These are phyloP conservation scores for Alitta virens DNA, from an alignment of 2,888 invertebrate species.

Conservation along the genomic window DNA sequence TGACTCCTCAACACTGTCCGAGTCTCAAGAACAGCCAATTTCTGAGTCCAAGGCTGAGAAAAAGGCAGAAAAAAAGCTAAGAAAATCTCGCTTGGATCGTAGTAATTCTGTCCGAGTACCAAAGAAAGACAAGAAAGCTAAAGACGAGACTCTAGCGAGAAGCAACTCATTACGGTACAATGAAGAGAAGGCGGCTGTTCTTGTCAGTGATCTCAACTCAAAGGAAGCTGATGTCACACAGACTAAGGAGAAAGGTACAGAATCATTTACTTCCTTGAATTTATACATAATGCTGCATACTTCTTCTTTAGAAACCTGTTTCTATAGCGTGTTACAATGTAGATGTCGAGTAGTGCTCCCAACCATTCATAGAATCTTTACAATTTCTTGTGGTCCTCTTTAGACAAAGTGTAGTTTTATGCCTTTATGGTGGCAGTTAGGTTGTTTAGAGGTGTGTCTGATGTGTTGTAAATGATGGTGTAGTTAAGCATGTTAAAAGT, in stretches of 20 bases:
- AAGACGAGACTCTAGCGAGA: constrained; percentile 4
- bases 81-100: constrained; percentile 1
- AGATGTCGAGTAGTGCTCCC: not conserved
- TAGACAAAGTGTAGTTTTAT: no score
- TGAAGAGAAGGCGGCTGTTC: constrained; percentile 8
- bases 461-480: no score
- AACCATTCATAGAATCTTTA: no score
- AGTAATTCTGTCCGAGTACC: not conserved
- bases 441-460: no score
- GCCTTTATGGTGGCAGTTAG: no score
- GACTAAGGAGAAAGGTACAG: constrained; percentile 26
- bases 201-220: constrained; percentile 21
- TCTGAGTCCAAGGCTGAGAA: not conserved
- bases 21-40: not conserved
- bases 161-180: constrained; percentile 15
- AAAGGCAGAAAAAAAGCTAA: not conserved
- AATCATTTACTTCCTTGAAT: no score
- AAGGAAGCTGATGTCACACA: constrained; percentile 12
- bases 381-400: no score
- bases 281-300: no score
- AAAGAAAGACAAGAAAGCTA: constrained; percentile 8
- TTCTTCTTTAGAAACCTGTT: no score
- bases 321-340: no score
- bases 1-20: not conserved
- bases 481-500: no score